Evolutionary conservation across 2,888 invertebrate genomes (phyloP).

Genomic region (Conistra vaccinii): DNA sequence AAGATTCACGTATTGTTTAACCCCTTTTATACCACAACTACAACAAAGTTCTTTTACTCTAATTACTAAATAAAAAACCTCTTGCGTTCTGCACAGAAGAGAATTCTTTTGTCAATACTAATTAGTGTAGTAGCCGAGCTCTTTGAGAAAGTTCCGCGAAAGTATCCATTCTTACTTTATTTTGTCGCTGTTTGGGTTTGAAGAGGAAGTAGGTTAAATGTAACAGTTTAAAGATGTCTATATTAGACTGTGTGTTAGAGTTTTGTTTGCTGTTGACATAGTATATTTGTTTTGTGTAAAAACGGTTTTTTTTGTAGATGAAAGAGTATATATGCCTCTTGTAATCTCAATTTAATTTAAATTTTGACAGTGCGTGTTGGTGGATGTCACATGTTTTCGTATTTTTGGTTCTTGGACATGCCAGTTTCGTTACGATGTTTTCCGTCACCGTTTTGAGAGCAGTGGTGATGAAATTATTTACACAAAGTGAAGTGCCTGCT

Average conservation of each 20-base stretch:
- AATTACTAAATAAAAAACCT: neutral
- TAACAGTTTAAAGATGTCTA: neutral
- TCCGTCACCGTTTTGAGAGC: too few relatives aligned
- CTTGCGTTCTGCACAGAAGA: neutral
- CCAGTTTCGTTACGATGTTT: too few relatives aligned
- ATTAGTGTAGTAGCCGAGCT: conserved; percentile 14
- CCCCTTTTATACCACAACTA: neutral
- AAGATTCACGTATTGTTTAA: neutral
- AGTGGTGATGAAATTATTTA: too few relatives aligned
- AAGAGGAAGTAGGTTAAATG: neutral
- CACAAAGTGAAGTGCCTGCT: too few relatives aligned
- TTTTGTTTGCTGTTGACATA: neutral
- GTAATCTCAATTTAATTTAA: too few relatives aligned
- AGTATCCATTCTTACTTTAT: conserved; percentile 8
- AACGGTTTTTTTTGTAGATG: neutral
- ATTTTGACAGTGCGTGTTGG: too few relatives aligned
- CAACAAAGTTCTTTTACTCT: neutral
- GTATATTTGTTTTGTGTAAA: neutral
- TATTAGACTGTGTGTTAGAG: neutral
- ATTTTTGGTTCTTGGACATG: too few relatives aligned
- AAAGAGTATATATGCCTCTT: too few relatives aligned
- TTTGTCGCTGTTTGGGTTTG: conserved; percentile 2
- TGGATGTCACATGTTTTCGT: too few relatives aligned
- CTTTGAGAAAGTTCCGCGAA: conserved; percentile 20
- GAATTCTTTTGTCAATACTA: conserved; percentile 33